Evolutionary conservation across 2,888 invertebrate species (phyloP).

Genomic region (Sussaba pulchella): DNA sequence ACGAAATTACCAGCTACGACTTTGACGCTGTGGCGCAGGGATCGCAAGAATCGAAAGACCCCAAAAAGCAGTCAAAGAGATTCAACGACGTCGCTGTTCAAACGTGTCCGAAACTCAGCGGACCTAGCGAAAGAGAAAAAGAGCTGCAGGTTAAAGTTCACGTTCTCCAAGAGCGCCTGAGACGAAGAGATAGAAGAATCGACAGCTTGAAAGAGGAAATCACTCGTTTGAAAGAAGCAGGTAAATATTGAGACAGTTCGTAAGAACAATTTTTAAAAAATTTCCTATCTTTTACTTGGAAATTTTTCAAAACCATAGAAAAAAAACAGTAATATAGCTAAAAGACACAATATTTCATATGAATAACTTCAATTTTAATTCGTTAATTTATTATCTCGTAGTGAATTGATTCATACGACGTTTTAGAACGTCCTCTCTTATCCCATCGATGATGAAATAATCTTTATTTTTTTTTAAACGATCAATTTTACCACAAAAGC

Average conservation of each 20-base stretch:
- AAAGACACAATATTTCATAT: no score
- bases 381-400: no score
- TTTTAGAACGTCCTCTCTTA: no score
- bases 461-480: no score
- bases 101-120: constrained; percentile 11
- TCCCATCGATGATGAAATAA: no score
- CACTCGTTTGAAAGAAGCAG: constrained; percentile 12
- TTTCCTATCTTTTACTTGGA: neutral
- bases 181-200: constrained; percentile 17
- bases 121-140: constrained; percentile 17
- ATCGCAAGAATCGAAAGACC: constrained; percentile 10
- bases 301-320: neutral
- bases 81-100: constrained; percentile 3
- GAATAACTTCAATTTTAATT: no score
- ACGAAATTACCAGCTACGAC: neutral
- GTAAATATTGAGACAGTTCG: constrained; percentile 27
- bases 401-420: no score
- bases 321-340: neutral
- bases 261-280: constrained; percentile 8
- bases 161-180: constrained; percentile 20
- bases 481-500: no score
- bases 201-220: constrained; percentile 9
- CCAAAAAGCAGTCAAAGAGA: neutral
- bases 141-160: constrained; percentile 10
- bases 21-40: constrained; percentile 19